Conservation (phyloP, 2,797 vertebrate genomes). For the Kryptopterus vitreolus region DNA sequence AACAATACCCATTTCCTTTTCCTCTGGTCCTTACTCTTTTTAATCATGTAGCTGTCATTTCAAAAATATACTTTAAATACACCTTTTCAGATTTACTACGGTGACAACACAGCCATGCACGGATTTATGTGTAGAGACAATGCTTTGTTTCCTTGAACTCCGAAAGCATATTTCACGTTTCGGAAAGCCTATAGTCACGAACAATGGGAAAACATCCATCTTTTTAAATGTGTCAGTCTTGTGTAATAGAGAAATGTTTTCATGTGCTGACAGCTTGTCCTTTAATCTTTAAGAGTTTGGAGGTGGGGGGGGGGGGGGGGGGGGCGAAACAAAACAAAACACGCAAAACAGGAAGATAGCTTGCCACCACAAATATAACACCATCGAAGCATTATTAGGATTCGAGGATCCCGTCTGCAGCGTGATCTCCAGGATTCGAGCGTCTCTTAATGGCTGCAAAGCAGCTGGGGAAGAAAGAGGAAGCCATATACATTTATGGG, state of each 20-base stretch:
- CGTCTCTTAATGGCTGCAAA: conserved; percentile 42
- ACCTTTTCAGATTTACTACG: conserved; percentile 36
- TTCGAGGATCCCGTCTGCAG: conserved; percentile 37
- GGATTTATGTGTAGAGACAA: conserved; percentile 22
- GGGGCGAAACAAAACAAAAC: conserved; percentile 13
- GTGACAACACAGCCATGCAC: conserved; percentile 22
- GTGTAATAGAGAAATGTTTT: conserved; percentile 24
- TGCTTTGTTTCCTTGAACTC: conserved; percentile 13
- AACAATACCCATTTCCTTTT: conserved; percentile 69
- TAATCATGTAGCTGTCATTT: conserved; percentile 62
- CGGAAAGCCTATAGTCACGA: conserved; percentile 16
- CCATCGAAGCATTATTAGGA: conserved; percentile 46
- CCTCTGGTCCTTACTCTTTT: conserved; percentile 56
- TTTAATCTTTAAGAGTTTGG: conserved; percentile 14
- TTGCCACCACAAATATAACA: conserved; percentile 44
- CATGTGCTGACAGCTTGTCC: conserved; percentile 15
- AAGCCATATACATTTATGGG: conserved; percentile 54
- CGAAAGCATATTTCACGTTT: conserved; percentile 20
- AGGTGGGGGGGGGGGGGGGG: no score
- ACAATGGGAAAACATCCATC: conserved; percentile 13
- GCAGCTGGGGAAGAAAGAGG: conserved; percentile 47
- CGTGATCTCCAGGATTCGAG: conserved; percentile 41
- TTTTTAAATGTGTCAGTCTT: conserved; percentile 22
- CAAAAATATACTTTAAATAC: conserved; percentile 39
- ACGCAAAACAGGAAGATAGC: not conserved